Percentiles rank a stretch among this genome's conserved stretches.
These are phyloP conservation scores for Basileuterus tristriatus DNA, from an alignment of 2,797 vertebrate genomes.

Conservation along the genomic window DNA sequence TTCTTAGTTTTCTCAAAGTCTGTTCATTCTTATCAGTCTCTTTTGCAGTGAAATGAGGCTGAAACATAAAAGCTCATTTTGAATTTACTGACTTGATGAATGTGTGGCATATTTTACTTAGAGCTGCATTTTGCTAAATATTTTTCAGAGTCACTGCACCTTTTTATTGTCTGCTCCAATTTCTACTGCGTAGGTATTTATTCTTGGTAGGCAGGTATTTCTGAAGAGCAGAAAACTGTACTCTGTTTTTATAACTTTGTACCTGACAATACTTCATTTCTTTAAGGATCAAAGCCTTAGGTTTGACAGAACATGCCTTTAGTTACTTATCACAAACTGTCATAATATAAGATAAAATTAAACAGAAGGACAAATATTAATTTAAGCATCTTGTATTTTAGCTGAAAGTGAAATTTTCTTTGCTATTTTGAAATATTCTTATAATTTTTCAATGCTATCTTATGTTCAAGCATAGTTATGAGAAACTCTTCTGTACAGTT, in stretches of 20 bases:
- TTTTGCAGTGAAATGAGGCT: neutral
- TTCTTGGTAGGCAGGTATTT: neutral
- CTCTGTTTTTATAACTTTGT: neutral
- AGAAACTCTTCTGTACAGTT: constrained; percentile 30
- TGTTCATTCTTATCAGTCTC: neutral
- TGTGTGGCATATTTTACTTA: neutral
- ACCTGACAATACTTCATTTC: constrained; percentile 52
- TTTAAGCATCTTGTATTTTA: constrained; percentile 38
- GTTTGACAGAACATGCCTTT: neutral
- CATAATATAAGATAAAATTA: constrained; percentile 62
- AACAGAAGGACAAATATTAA: constrained; percentile 52
- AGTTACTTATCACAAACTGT: constrained; percentile 54
- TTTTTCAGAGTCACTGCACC: neutral
- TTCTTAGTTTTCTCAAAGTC: neutral
- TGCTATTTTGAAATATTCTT: constrained; percentile 48
- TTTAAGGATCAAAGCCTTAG: constrained; percentile 52
- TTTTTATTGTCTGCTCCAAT: neutral
- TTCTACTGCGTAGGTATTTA: neutral
- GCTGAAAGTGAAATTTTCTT: constrained; percentile 51
- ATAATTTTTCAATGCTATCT: constrained; percentile 40
- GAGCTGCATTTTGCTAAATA: neutral
- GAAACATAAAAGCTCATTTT: neutral
- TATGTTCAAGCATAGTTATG: constrained; percentile 36
- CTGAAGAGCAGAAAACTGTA: neutral
- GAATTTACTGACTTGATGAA: neutral